These are phyloP conservation scores for Gopherus evgoodei DNA, from an alignment of 2,113 vertebrate genomes.

Conservation along the genomic window DNA sequence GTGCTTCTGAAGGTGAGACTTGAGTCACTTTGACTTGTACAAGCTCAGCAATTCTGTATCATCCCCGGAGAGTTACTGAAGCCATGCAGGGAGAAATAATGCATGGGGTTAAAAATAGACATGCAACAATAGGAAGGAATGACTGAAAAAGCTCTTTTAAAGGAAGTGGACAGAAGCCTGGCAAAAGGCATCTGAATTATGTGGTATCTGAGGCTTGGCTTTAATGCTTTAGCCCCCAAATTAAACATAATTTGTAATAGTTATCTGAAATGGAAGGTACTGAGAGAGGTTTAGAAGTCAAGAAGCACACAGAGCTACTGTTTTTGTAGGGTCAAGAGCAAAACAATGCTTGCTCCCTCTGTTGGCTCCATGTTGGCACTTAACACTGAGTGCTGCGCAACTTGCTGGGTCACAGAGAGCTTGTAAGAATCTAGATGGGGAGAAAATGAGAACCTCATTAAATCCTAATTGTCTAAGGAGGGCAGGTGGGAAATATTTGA, in stretches of 20 bases:
- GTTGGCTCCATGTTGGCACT: no score
- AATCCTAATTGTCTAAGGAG: neutral
- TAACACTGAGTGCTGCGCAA: neutral
- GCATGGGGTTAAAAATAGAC: slow-evolving; percentile 68
- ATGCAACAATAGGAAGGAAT: slow-evolving; percentile 38
- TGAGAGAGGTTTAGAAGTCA: neutral
- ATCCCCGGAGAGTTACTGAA: slow-evolving; percentile 46
- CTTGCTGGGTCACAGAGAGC: neutral
- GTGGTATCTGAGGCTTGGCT: neutral
- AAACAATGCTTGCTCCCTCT: neutral
- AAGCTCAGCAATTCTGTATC: slow-evolving; percentile 58
- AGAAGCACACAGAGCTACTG: fast-evolving
- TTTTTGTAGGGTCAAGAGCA: neutral
- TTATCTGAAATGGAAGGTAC: neutral
- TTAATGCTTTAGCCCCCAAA: neutral
- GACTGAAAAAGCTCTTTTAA: slow-evolving; percentile 24
- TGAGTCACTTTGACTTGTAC: slow-evolving; percentile 60
- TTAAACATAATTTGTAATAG: neutral
- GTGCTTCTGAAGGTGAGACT: slow-evolving; percentile 53
- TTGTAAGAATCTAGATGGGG: neutral
- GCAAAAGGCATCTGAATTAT: fast-evolving
- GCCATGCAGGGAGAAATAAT: slow-evolving; percentile 57
- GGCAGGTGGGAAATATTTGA: neutral
- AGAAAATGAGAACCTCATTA: neutral
- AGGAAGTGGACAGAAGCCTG: slow-evolving; percentile 14